Base-by-base conservation (phyloP, 2,888 invertebrate species). In the Mesorhabditis sp. region DNA sequence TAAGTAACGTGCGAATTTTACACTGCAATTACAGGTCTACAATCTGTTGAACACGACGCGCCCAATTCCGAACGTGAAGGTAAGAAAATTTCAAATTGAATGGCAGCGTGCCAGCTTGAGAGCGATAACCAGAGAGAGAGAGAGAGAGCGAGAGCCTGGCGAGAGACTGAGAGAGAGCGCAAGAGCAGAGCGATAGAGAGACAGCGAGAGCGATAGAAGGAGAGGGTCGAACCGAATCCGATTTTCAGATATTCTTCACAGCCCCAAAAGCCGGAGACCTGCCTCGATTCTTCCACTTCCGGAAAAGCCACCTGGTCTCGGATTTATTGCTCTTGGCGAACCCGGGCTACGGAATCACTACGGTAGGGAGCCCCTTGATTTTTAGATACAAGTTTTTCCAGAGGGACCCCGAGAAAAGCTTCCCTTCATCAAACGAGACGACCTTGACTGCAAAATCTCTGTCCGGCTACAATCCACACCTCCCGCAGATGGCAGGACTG, bases 391-490 rank as follows among this genome's bases (percentile, higher is more conserved):
- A 50, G 2, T 50, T 50, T 50, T 28, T 28, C 28, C n/a, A 50
- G 58, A 1, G n/a, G 2, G n/a, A 50, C 58, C 10, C 7, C 1
- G 58, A 50, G 58, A 50, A 50, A n/a, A 10, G 58, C 58, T 50
- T 50, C n/a, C 58, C 58, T 13, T n/a, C 58, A 10, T 50, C 58
- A 50, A 50, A 50, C 58, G n/a, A n/a, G 10, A 13, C 58, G 2
- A 13, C 58, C n/a, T 10, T n/a, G 15, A 5, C 41, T 42, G 10
- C 7, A 4, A 4, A 6, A 5, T 67, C 28, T 10, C 15, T 64
- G 0, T 41, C 74, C 41, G 81, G 81, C 15, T 81, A 79, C 69
- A 81, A 80, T 69, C 72, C 72, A 45, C 73, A 79, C 42, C 68
- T 73, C 50, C 77, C 77, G 0, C 77, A 78, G 28, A 78, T 80